phyloP scores from a whole-genome alignment of 2,888 invertebrate genomes.

The Leptinotarsa rubiginosa region DNA sequence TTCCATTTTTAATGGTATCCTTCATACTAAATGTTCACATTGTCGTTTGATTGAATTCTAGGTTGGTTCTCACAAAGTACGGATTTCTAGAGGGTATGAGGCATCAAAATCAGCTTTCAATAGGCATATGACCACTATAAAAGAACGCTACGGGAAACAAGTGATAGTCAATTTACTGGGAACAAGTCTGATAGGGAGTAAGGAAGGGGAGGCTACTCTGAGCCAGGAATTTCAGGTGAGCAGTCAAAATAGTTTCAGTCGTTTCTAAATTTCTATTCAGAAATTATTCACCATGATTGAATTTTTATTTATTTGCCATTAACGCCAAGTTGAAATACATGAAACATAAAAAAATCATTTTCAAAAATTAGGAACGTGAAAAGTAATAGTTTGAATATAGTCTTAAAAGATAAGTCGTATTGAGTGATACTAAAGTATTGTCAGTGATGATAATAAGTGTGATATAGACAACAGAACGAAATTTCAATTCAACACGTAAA shows the following conservation, averaged over 20 bases:
- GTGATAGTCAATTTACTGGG: slow-evolving; percentile 94
- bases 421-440: no score
- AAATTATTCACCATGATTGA: background rate
- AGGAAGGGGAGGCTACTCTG: slow-evolving; percentile 96
- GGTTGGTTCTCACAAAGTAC: slow-evolving; percentile 98
- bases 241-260: background rate
- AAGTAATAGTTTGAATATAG: no score
- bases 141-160: slow-evolving; percentile 90
- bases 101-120: slow-evolving; percentile 94
- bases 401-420: no score
- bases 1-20: no score
- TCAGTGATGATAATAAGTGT: no score
- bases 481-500: no score
- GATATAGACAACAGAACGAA: no score
- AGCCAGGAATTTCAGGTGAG: slow-evolving; percentile 87
- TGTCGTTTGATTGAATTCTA: slow-evolving; percentile 52
- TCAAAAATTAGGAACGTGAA: no score
- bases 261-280: slow-evolving; percentile 3
- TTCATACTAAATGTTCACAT: background rate
- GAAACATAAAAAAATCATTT: no score
- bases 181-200: slow-evolving; percentile 89
- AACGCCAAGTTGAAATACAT: no score
- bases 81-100: slow-evolving; percentile 95
- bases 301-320: no score
- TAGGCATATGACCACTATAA: slow-evolving; percentile 86